phyloP scores from a whole-genome alignment of 2,113 vertebrate species.

The Spheniscus mendiculus region DNA sequence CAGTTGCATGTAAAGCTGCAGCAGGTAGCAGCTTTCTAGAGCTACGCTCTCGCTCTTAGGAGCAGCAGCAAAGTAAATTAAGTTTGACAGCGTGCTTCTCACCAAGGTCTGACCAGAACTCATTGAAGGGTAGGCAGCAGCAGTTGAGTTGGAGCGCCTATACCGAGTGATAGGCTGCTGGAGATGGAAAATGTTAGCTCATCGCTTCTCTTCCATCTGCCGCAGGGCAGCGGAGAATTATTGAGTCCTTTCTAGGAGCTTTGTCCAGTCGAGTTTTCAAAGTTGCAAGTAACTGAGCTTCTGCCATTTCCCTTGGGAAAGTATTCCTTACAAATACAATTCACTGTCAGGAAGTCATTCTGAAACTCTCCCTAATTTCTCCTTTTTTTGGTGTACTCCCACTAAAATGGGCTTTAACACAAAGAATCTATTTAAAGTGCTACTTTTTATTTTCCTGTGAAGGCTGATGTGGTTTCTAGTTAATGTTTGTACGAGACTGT shows the following conservation, averaged over 20 bases:
- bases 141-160: not conserved
- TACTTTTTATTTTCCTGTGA: constrained; percentile 28
- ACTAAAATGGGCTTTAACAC: constrained; percentile 39
- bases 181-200: constrained; percentile 30
- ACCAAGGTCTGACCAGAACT: not conserved
- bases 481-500: not conserved
- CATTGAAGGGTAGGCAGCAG: not conserved
- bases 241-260: not conserved
- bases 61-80: not conserved
- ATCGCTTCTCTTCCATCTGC: not conserved
- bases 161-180: not conserved
- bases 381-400: constrained; percentile 39
- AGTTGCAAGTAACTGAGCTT: not conserved
- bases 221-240: not conserved
- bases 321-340: constrained; percentile 57
- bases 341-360: constrained; percentile 47
- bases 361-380: constrained; percentile 48
- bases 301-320: constrained; percentile 41
- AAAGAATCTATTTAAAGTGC: constrained; percentile 46
- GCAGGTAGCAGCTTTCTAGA: not conserved
- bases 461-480: constrained; percentile 47
- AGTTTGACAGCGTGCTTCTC: not conserved
- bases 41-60: not conserved
- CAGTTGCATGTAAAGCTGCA: not conserved
- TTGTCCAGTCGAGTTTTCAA: not conserved